Conservation (phyloP, 2,888 invertebrate genomes). For the Magallana nippona region DNA sequence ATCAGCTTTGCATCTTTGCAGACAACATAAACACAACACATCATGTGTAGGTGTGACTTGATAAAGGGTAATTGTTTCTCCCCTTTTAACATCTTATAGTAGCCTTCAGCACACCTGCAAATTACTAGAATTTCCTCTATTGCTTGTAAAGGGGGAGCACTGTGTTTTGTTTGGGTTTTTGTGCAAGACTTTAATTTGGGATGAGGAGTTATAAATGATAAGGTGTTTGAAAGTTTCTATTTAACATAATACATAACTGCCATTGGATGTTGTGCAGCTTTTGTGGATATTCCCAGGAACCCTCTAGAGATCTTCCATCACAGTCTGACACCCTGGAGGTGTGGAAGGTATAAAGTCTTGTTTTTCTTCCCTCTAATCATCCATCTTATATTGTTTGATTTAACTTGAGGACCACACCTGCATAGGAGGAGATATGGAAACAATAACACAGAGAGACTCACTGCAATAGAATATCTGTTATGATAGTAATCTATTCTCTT, state of each 20-base stretch:
- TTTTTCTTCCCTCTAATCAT: background rate
- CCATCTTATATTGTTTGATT: slow-evolving; percentile 22
- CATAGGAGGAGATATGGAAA: background rate
- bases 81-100: background rate
- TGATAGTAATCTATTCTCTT: slow-evolving; percentile 33
- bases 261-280: too few relatives aligned
- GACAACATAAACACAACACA: slow-evolving; percentile 4
- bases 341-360: slow-evolving; percentile 3
- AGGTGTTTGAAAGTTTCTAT: too few relatives aligned
- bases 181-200: too few relatives aligned
- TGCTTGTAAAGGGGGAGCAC: background rate
- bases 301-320: background rate
- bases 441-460: background rate
- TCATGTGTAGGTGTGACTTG: background rate
- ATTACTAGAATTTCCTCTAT: background rate
- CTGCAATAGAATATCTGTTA: background rate
- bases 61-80: background rate
- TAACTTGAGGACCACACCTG: slow-evolving; percentile 7
- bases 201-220: too few relatives aligned
- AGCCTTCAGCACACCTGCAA: background rate
- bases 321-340: background rate
- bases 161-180: background rate
- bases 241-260: too few relatives aligned
- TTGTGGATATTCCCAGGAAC: background rate
- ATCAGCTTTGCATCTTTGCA: background rate